Percentiles rank a stretch among this genome's conserved stretches.
These are phyloP conservation scores for Conops quadrifasciatus DNA, from an alignment of 2,888 invertebrate genomes.

Conservation along the genomic window DNA sequence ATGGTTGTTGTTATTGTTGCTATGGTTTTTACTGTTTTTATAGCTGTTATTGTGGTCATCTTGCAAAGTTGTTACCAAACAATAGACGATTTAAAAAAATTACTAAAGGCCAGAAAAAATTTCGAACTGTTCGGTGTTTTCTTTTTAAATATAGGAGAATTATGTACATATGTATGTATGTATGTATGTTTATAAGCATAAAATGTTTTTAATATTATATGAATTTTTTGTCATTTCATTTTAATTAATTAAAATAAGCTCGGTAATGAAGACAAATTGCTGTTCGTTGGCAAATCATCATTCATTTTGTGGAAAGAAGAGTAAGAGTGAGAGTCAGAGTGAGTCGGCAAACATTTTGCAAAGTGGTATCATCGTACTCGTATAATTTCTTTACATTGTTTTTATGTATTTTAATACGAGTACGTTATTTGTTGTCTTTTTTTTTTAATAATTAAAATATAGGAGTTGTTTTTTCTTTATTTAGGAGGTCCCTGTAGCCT, in stretches of 20 bases:
- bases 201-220: constrained; percentile 32
- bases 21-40: neutral
- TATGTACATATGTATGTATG: no score
- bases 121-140: no score
- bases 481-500: no score
- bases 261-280: constrained; percentile 30
- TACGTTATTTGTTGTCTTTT: no score
- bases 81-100: neutral
- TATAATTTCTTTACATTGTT: no score
- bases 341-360: neutral
- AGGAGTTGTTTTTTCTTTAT: no score
- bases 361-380: no score
- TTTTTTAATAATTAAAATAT: no score
- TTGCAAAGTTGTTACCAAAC: no score
- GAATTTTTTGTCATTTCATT: constrained; percentile 32
- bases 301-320: neutral
- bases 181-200: constrained; percentile 9
- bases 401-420: no score
- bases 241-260: constrained; percentile 21
- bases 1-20: constrained; percentile 9
- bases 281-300: neutral
- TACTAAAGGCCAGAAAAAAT: constrained; percentile 11
- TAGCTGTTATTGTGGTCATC: neutral
- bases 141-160: no score
- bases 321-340: neutral